These are phyloP conservation scores for Siniperca scherzeri DNA, from an alignment of 2,797 vertebrate species.

Conservation along the genomic window DNA sequence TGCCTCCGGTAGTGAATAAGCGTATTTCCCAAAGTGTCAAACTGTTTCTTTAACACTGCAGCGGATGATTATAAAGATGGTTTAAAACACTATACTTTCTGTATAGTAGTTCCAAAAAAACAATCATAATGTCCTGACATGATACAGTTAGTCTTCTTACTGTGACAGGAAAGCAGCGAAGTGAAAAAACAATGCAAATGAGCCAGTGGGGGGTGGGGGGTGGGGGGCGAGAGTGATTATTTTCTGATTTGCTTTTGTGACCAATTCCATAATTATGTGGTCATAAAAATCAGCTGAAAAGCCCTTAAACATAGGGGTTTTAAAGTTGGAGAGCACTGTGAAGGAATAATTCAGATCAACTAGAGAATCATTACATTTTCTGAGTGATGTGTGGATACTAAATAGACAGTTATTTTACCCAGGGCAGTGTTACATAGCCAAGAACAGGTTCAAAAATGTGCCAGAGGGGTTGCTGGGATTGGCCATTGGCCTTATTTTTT, in stretches of 20 bases:
- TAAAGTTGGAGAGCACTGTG: constrained; percentile 19
- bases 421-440: constrained; percentile 36
- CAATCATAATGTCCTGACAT: background rate
- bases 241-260: constrained; percentile 28
- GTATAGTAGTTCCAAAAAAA: background rate
- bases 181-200: constrained; percentile 26
- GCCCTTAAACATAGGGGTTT: constrained; percentile 22
- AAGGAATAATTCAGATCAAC: constrained; percentile 41
- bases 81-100: background rate
- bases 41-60: background rate
- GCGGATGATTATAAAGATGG: background rate
- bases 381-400: constrained; percentile 46
- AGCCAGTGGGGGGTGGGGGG: background rate
- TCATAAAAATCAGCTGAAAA: constrained; percentile 33
- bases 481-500: too few relatives aligned
- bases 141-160: background rate
- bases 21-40: background rate
- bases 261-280: constrained; percentile 12
- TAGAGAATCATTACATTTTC: constrained; percentile 52
- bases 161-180: constrained; percentile 14
- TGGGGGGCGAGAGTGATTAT: background rate
- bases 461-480: constrained; percentile 26
- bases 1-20: background rate
- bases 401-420: constrained; percentile 44
- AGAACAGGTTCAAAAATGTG: constrained; percentile 31